Evolutionary conservation across 2,113 vertebrate species (phyloP), one percentile per base, ranked within the genome.

Genomic region (Tonatia bakeri): DNA sequence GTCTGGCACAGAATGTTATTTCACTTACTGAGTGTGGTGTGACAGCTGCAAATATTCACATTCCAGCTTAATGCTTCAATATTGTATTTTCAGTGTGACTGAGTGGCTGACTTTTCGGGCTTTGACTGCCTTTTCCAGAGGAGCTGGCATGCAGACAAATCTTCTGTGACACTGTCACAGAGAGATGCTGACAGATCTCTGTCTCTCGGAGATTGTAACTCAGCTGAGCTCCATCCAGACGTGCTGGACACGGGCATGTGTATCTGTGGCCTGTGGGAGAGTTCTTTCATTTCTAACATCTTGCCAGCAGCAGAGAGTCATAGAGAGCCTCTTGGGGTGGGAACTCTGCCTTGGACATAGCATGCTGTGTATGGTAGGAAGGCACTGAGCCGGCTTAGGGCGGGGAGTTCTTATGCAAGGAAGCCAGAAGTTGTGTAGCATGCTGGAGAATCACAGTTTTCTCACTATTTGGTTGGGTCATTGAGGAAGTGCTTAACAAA

Each of bases 1-100:
- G 43, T 87, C 70, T 94, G 87, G 87, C 91, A 86, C 45, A 92
- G 89, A 97, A 92, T 94, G 80, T 95, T 85, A 95, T 92, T 97
- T 95, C 64, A 94, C 40, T 96, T 83, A 93, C 47, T 45, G 75
- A 92, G 38, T 96, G 61, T 87, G 84, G 70, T 92, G n/a, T 80
- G 84, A 87, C 84, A 95, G 90, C 84, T 96, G 84, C 75, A 95
- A 96, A 92, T 93, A 47, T 56, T 54, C 69, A 83, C 77, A 92
- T 94, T 83, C 70, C 95, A 76, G 75, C 52, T 83, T 77, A 54
- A 38, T 91, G 83, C 83, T 94, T 94, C 90, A 93, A 40, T 69
- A 79, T 11, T 86, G 54, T 87, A 82, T 94, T 95, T 88, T 93
- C 86, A 73, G 75, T 50, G 47, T 79, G 75, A 47, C 69, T 50